Conservation (phyloP, 2,797 vertebrate species). For the Lagorchestes hirsutus region DNA sequence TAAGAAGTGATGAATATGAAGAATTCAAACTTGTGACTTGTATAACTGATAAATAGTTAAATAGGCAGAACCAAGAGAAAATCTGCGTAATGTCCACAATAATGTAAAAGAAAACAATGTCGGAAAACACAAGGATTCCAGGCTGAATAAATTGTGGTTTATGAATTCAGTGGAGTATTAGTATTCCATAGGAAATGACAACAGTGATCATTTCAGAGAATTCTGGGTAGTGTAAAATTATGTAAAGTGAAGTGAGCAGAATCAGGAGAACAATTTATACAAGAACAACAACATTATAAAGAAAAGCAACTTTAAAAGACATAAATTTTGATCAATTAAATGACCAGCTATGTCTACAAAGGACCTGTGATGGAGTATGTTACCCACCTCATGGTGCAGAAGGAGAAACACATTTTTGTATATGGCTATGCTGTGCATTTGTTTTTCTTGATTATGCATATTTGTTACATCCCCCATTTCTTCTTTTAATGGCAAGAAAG, state of each 20-base stretch:
- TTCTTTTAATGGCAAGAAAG: neutral
- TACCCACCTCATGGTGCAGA: neutral
- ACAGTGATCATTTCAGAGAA: neutral
- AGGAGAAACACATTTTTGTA: neutral
- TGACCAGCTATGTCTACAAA: neutral
- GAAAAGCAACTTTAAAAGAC: neutral
- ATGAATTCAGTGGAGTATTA: neutral
- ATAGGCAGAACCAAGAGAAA: neutral
- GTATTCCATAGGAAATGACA: neutral
- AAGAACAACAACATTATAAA: neutral
- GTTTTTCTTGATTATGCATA: neutral
- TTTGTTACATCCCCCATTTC: neutral
- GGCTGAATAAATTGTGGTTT: neutral
- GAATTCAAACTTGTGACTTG: neutral
- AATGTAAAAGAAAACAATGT: neutral
- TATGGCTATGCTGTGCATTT: neutral
- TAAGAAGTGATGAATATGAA: neutral
- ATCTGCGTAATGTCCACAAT: neutral
- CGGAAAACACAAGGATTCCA: neutral
- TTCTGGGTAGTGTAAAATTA: neutral
- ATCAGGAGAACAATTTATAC: neutral
- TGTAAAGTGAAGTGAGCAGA: neutral
- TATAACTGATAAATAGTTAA: neutral
- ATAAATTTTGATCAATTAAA: neutral
- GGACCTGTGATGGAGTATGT: neutral